Evolutionary conservation across 2,113 vertebrate species (phyloP).

Genomic region (Tetrao urogallus): DNA sequence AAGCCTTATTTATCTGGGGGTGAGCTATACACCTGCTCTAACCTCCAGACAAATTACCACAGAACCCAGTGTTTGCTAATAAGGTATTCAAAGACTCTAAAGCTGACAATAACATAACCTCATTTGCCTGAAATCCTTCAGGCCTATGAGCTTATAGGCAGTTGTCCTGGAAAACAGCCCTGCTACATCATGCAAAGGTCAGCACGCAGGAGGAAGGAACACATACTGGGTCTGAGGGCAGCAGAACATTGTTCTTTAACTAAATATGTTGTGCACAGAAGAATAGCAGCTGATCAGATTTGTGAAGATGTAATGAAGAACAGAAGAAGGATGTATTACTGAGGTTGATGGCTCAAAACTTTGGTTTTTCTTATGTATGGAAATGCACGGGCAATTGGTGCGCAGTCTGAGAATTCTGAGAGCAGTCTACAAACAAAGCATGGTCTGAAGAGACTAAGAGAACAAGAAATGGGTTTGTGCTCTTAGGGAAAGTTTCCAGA

Average conservation of each 20-base stretch:
- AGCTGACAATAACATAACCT: neutral
- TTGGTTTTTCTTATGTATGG: neutral
- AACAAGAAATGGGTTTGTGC: neutral
- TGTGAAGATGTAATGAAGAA: neutral
- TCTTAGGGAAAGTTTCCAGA: neutral
- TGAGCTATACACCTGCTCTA: neutral
- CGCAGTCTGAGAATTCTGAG: neutral
- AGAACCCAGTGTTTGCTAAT: neutral
- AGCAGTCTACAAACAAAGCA: neutral
- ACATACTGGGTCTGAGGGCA: neutral
- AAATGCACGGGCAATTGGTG: neutral
- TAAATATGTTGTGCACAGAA: neutral
- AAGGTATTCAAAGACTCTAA: neutral
- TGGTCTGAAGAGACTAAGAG: neutral
- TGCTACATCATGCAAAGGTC: neutral
- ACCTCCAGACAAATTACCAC: neutral
- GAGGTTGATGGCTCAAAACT: neutral
- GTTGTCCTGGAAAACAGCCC: neutral
- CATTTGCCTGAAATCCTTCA: constrained; percentile 1
- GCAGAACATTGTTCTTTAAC: neutral
- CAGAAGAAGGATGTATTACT: neutral
- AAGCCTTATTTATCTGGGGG: constrained; percentile 7
- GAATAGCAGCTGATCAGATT: neutral
- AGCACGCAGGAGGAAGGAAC: neutral
- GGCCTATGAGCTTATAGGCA: neutral